phyloP scores from a whole-genome alignment of 2,888 invertebrate species.

The Erannis defoliaria region DNA sequence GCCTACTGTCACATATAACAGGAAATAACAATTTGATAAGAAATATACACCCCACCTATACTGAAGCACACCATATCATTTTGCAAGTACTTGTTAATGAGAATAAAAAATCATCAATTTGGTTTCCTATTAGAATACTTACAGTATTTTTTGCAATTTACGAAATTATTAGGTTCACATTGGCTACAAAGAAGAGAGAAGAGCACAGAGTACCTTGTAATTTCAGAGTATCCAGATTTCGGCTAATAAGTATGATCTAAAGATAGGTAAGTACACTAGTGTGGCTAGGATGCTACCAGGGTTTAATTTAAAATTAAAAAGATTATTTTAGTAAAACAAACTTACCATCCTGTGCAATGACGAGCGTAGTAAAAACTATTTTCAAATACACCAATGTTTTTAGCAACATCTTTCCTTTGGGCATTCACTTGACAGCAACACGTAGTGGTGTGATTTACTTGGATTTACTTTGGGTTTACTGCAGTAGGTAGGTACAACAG shows the following conservation, averaged over 20 bases:
- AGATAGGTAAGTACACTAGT: not conserved
- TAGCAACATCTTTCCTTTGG: constrained; percentile 12
- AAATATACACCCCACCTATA: not conserved
- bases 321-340: not conserved
- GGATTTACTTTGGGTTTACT: constrained; percentile 4
- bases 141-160: too few relatives aligned
- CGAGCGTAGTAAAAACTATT: not conserved
- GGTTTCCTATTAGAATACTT: not conserved
- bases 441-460: constrained; percentile 8
- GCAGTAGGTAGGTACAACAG: constrained; percentile 1
- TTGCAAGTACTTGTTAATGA: not conserved
- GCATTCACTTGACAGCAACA: not conserved
- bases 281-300: not conserved
- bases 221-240: too few relatives aligned
- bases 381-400: constrained; percentile 14
- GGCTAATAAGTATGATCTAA: too few relatives aligned
- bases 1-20: constrained; percentile 10
- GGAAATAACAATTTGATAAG: constrained; percentile 16
- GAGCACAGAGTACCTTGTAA: too few relatives aligned
- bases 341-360: constrained; percentile 21
- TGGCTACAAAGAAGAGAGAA: not conserved
- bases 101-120: not conserved
- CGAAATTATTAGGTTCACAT: not conserved
- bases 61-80: not conserved
- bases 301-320: not conserved